Base-by-base conservation (phyloP, 2,888 invertebrate species). In the Aspidiotus destructor region DNA sequence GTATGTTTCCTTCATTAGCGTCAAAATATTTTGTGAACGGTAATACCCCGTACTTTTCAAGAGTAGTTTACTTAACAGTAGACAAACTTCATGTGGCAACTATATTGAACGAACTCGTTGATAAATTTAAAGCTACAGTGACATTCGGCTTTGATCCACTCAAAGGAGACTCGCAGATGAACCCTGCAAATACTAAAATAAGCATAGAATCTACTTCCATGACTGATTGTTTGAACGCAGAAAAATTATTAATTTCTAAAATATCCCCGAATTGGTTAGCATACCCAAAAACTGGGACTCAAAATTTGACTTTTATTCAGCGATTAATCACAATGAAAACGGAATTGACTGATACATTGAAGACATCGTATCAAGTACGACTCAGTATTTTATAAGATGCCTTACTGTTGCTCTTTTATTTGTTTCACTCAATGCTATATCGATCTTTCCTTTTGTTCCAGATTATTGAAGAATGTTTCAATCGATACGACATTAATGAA, bases 401-500 rank as follows among this genome's bases (percentile, higher is more conserved):
- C n/a, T n/a, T 3, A 3, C 6, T 2, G 2, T 11, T 48, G 48
- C 48, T n/a, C 48, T 3, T 2, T 11, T 48, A n/a, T 48, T 48
- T 1, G 28, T 48, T 48, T 48, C 6, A 48, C n/a, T 2, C 3
- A 13, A 48, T 3, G 10, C 6, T 48, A 11, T 13, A 13, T 6
- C 2, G 48, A n/a, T 48, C 11, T n/a, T n/a, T n/a, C 2, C 6
- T 11, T 11, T 48, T 48, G 16, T 55, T 80, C 53, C 77, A 89
- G 86, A 77, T 84, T 70, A 80, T 88, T 67, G 79, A 80, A 75
- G 76, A 84, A 75, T 84, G 85, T 71, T 82, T 86, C 73, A 76
- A 79, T 60, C 75, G 80, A 62, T 92, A 85, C 77, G 80, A 83
- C n/a, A 76, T 86, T 17, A 82, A 87, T 68, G 87, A 92, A 77